Base-by-base conservation (phyloP, 2,888 invertebrate species). In the Balanococcus diminutus region DNA sequence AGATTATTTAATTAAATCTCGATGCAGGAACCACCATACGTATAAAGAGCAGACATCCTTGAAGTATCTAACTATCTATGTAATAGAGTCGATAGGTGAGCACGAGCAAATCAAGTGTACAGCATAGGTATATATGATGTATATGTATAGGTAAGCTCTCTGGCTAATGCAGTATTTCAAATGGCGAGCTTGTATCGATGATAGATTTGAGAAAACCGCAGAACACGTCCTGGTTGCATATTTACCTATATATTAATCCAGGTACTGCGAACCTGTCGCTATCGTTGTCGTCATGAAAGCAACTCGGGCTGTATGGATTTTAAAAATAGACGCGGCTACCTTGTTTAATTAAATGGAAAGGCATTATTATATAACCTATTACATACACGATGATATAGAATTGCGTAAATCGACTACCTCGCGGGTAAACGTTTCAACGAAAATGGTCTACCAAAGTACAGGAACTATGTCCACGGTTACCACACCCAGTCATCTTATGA, bases 301-400 rank as follows among this genome's bases (percentile, higher is more conserved):
- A 25, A 14, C 46, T 16, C 2, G 8, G 46, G 22, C 22, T 56
- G 9, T 56, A 19, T 56, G 16, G 67, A 31, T 31, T 67, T 67
- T 67, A 67, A 67, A 67, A 67, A 67, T 67, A 67, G 67, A 67
- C 67, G 67, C 67, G 0, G 67, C 28, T 67, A 67, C 67, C 28
- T 67, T 67, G 67, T 67, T 67, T 67, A 67, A 67, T 67, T 67
- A 67, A 67, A 67, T 67, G 67, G 67, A 67, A 67, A 67, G 67
- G 67, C 16, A 67, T 67, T 28, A 67, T 67, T 67, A 67, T 67
- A 28, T 67, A 67, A 67, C 1, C 14, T 67, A 31, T 67, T 67
- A 67, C 67, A 67, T 56, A 56, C 28, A 67, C 67, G 67, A 67
- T 67, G 67, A 67, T 67, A 31, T 67, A 67, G 16, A 67, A 67